Percentiles rank a stretch among this genome's conserved stretches.
Evolutionary conservation across 2,888 invertebrate species (phyloP).

Genomic region (Falcaria lacertinaria): DNA sequence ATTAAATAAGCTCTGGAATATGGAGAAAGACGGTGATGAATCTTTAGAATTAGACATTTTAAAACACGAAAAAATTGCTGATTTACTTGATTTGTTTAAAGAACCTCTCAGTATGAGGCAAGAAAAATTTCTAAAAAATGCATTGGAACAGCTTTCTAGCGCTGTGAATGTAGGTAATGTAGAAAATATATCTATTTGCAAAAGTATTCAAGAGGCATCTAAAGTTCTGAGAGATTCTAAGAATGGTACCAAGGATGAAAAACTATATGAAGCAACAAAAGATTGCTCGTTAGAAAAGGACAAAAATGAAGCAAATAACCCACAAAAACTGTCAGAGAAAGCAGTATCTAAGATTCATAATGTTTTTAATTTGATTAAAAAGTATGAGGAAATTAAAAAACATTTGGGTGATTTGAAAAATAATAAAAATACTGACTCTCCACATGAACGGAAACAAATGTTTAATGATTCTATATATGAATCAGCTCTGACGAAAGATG

Average conservation of each 20-base stretch:
- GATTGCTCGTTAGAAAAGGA: conserved; percentile 2
- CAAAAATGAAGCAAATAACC: conserved; percentile 4
- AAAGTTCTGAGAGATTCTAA: conserved; percentile 13
- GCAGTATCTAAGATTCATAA: conserved; percentile 50
- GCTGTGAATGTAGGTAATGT: conserved; percentile 46
- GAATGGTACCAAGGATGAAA: conserved; percentile 3
- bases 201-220: conserved; percentile 36
- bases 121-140: conserved; percentile 57
- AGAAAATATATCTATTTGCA: conserved; percentile 52
- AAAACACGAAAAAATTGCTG: conserved; percentile 61
- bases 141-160: conserved; percentile 53
- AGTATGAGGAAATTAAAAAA: conserved; percentile 50
- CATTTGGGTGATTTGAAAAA: conserved; percentile 33
- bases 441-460: not conserved
- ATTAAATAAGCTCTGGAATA: conserved; percentile 66
- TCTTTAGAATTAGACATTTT: conserved; percentile 51
- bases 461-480: not conserved
- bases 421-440: conserved; percentile 5
- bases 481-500: conserved; percentile 24
- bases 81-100: conserved; percentile 61
- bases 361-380: conserved; percentile 49
- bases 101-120: conserved; percentile 63
- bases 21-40: conserved; percentile 55
- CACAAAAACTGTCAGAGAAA: conserved; percentile 21
- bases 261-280: conserved; percentile 6